Conservation (phyloP, 1,140 invertebrate genomes). For the Diabrotica undecimpunctata region DNA sequence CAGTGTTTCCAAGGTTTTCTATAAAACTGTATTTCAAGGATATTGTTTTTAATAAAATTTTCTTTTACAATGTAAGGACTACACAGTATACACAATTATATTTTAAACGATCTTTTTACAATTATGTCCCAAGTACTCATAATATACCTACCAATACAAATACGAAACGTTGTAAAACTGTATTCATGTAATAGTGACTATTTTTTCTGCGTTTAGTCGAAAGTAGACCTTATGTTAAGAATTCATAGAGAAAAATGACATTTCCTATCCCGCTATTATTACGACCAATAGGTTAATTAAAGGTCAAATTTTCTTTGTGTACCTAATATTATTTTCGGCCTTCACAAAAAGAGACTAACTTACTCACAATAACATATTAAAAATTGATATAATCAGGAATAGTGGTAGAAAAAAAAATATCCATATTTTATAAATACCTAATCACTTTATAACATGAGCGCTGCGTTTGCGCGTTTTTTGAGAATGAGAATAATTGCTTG, state of each 20-base stretch:
- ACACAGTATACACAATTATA: not conserved
- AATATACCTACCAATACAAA: constrained; percentile 5
- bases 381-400: no score
- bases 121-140: not conserved
- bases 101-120: constrained; percentile 12
- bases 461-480: constrained; percentile 25
- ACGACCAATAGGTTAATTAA: constrained; percentile 16
- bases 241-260: constrained; percentile 7
- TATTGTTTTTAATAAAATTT: constrained; percentile 23
- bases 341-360: no score
- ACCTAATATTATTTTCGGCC: not conserved
- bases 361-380: no score
- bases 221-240: constrained; percentile 19
- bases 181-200: constrained; percentile 16
- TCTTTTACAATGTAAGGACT: constrained; percentile 1
- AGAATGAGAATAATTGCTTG: no score
- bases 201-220: constrained; percentile 12
- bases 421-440: constrained; percentile 7
- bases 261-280: not conserved
- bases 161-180: constrained; percentile 20
- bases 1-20: constrained; percentile 41
- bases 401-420: no score
- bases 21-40: constrained; percentile 56
- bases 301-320: constrained; percentile 19
- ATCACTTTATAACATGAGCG: constrained; percentile 24